Evolutionary conservation across 2,888 invertebrate genomes (phyloP), one percentile per base, ranked within the genome.

Genomic region (Oithona nana): DNA sequence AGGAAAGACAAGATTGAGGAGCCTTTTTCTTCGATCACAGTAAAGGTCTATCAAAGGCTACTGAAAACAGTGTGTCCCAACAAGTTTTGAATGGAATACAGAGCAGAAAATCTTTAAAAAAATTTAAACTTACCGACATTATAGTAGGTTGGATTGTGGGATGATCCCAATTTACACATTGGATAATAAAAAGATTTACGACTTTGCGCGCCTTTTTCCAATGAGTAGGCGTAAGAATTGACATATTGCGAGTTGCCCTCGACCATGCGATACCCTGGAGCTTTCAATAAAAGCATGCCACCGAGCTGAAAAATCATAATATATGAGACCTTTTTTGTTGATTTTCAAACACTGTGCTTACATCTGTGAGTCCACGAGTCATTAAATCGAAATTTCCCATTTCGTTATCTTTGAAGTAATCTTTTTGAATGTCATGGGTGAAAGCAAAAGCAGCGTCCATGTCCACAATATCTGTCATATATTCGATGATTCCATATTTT

Each of bases 361-460:
- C 78, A 71, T 78, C 78, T 60, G 75, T 73, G 54, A 78, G 72
- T 1, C 75, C 74, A 4, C 77, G 73, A 62, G 73, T 68, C 64
- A 77, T 73, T 2, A 68, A 68, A 24, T 68, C 71, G 66, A 77
- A 77, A 65, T 74, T 70, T 22, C 72, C 71, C 11, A 73, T 69
- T 26, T 72, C 70, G 0, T 73, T 66, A 3, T 73, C 68, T n/a
- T 71, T 70, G 51, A 75, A 75, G 57, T 75, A 73, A 63, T 73
- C 68, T 16, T 73, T 71, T 56, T 71, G 69, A n/a, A 76, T 65
- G 16, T 74, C 66, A 64, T 76, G 73, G 28, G 73, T 73, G 39
- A 76, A 67, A 4, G 73, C 69, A 66, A 29, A 57, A 57, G 22
- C 30, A 8, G n/a, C 8, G n/a, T 24, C 26, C 3, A 59, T 28